A percentile compares a stretch with the other conserved stretches of the same genome.
Conservation (phyloP, 2,888 invertebrate species). For the Nasonia oneida region DNA sequence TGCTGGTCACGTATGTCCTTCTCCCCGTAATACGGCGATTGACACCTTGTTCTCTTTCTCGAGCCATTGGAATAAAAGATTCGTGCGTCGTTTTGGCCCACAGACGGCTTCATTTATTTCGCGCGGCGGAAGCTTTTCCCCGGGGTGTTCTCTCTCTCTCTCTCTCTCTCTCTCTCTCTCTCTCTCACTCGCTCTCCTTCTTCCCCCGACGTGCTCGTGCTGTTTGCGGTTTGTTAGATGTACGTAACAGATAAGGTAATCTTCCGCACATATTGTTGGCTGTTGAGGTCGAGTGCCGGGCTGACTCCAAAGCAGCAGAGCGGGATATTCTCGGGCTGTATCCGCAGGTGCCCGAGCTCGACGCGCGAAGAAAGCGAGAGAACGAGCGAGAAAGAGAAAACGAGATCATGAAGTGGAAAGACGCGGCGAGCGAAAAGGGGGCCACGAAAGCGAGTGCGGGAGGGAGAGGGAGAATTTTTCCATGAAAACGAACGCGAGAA, state of each 20-base stretch:
- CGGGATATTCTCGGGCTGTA: conserved; percentile 15
- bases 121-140: conserved; percentile 62
- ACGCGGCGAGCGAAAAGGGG: conserved; percentile 8
- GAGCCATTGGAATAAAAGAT: conserved; percentile 51
- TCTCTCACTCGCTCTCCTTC: conserved; percentile 4
- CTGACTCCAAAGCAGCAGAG: conserved; percentile 73
- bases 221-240: conserved; percentile 76
- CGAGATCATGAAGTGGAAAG: conserved; percentile 46
- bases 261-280: conserved; percentile 75
- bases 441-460: conserved; percentile 25
- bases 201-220: conserved; percentile 39
- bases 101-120: conserved; percentile 56
- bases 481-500: conserved; percentile 4
- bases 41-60: conserved; percentile 38
- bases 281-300: conserved; percentile 72
- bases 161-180: conserved; percentile 57
- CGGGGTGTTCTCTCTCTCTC: conserved; percentile 65
- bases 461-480: conserved; percentile 27
- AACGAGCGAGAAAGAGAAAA: conserved; percentile 16
- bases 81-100: conserved; percentile 53
- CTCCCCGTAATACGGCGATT: conserved; percentile 30
- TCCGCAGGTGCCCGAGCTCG: not conserved
- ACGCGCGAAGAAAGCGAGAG: not conserved
- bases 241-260: conserved; percentile 78
- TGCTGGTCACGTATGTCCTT: conserved; percentile 34